Conservation (phyloP, 37 sponge, comb jelly and placozoan genomes). For the Mnemiopsis leidyi region DNA sequence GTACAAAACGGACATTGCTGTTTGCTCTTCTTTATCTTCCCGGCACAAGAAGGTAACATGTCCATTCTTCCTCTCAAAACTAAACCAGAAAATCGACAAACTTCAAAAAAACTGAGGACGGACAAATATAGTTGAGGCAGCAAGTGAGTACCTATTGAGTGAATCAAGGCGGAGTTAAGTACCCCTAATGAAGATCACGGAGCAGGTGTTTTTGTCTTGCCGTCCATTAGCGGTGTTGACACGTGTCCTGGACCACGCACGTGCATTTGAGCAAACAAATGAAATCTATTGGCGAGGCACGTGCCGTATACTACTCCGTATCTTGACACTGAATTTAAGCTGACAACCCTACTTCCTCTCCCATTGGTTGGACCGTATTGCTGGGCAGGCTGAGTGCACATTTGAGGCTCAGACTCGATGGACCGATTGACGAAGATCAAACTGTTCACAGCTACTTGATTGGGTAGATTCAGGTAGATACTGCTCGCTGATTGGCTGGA, state of each 20-base stretch:
- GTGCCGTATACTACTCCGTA: neutral
- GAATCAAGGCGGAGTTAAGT: neutral
- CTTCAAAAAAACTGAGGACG: no score
- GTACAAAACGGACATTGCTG: constrained; percentile 61
- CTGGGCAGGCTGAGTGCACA: neutral
- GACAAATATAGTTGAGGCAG: no score
- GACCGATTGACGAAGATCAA: neutral
- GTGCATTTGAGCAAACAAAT: neutral
- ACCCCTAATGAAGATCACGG: neutral
- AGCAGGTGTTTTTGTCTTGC: neutral
- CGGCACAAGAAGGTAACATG: neutral
- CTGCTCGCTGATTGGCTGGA: neutral
- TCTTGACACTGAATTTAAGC: neutral
- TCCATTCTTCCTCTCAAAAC: neutral
- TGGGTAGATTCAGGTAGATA: neutral
- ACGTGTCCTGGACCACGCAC: neutral
- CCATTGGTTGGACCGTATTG: neutral
- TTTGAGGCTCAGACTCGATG: neutral
- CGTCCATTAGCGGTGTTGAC: neutral
- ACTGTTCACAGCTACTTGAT: neutral
- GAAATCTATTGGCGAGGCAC: neutral
- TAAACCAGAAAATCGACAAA: no score
- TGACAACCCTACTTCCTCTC: neutral
- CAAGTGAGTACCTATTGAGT: neutral
- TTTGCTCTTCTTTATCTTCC: constrained; percentile 35